Percentiles rank a stretch among this genome's conserved stretches.
Evolutionary conservation across 2,888 invertebrate genomes (phyloP).

Genomic region (Thalpophila matura): DNA sequence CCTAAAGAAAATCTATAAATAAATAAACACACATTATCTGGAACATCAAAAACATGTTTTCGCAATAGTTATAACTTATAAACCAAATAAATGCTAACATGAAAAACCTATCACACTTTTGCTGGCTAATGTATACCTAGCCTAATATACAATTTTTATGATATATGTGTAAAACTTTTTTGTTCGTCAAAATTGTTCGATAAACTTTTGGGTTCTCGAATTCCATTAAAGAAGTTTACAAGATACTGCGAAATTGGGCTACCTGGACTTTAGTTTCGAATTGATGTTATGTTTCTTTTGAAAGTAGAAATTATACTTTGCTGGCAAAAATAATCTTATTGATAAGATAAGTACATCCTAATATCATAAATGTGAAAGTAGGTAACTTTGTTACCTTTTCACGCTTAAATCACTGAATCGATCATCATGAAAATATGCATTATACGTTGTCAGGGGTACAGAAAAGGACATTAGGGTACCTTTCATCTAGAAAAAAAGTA

Average conservation of each 20-base stretch:
- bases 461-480: too few species aligned
- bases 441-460: too few species aligned
- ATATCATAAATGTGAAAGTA: too few species aligned
- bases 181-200: slow-evolving; percentile 52
- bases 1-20: neutral
- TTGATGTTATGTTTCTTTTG: slow-evolving; percentile 56
- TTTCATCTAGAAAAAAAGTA: too few species aligned
- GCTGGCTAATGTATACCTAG: slow-evolving; percentile 14
- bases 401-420: too few species aligned
- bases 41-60: slow-evolving; percentile 24
- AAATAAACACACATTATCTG: slow-evolving; percentile 22
- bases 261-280: slow-evolving; percentile 42
- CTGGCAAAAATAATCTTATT: slow-evolving; percentile 8
- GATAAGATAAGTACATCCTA: neutral
- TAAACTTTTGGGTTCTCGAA: slow-evolving; percentile 62
- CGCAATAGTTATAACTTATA: slow-evolving; percentile 24
- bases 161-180: slow-evolving; percentile 46
- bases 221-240: slow-evolving; percentile 64
- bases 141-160: slow-evolving; percentile 52
- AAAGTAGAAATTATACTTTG: slow-evolving; percentile 28
- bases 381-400: too few species aligned
- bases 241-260: slow-evolving; percentile 34
- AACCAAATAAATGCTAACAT: slow-evolving; percentile 44
- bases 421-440: too few species aligned
- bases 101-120: slow-evolving; percentile 60